These are phyloP conservation scores for Bungarus multicinctus DNA, from an alignment of 2,113 vertebrate genomes.

Conservation along the genomic window DNA sequence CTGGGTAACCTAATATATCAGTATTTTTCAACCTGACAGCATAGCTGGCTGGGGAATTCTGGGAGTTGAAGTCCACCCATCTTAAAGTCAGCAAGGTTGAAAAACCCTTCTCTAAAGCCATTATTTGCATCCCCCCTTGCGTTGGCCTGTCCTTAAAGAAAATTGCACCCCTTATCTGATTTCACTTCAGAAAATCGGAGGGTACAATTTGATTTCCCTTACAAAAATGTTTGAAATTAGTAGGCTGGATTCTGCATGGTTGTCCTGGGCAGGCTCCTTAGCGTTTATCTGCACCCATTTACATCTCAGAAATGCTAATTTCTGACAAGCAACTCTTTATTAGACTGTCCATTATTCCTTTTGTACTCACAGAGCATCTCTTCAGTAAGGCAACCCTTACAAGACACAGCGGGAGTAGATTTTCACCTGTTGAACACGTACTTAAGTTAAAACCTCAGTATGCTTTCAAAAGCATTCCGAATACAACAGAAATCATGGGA, in stretches of 20 bases:
- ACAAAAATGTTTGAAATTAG: neutral
- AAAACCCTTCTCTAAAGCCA: neutral
- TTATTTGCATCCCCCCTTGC: neutral
- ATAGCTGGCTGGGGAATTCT: neutral
- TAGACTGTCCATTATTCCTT: neutral
- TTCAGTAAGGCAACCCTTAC: neutral
- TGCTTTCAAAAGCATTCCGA: neutral
- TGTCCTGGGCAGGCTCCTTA: neutral
- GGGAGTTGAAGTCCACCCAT: neutral
- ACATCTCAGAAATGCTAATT: neutral
- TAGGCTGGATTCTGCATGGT: neutral
- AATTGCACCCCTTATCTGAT: too few relatives aligned
- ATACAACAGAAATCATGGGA: neutral
- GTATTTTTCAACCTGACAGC: neutral
- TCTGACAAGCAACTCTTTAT: neutral
- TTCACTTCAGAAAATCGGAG: neutral
- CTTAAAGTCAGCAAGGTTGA: neutral
- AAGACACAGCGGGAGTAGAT: neutral
- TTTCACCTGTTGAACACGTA: neutral
- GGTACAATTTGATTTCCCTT: neutral
- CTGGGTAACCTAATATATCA: neutral
- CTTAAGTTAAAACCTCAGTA: neutral
- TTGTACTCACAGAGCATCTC: rapidly evolving
- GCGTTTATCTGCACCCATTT: too few relatives aligned
- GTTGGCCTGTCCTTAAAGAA: too few relatives aligned